Conservation (phyloP, 2,113 vertebrate species). For the Apistogramma diplotaenia region DNA sequence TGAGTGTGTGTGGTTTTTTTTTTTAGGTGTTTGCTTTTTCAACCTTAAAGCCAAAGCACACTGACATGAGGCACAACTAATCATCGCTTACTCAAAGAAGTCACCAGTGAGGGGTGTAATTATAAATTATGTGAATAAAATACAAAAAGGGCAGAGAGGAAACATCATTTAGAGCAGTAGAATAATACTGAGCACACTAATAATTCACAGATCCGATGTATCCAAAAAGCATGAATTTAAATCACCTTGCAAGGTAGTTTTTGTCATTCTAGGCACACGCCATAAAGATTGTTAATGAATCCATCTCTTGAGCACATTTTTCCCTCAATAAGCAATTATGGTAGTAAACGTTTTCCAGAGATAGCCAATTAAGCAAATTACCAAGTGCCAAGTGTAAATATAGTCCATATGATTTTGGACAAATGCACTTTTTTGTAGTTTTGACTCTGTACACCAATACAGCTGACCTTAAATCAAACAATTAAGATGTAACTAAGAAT, state of each 20-base stretch:
- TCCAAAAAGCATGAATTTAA: not conserved
- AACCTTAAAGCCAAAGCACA: not conserved
- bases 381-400: too few species aligned
- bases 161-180: not conserved
- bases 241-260: not conserved
- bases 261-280: not conserved
- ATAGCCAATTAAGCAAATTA: not conserved
- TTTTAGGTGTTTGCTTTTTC: slow-evolving; percentile 6
- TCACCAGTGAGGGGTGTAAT: slow-evolving; percentile 5
- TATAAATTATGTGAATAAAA: slow-evolving; percentile 8
- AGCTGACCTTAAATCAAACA: not conserved
- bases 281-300: not conserved
- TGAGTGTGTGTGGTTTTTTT: slow-evolving; percentile 20
- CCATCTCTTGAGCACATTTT: not conserved
- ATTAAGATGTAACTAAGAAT: not conserved
- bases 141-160: not conserved
- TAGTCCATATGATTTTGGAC: too few species aligned
- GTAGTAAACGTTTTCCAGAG: not conserved
- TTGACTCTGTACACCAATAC: too few species aligned
- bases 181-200: not conserved
- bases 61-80: slow-evolving; percentile 19
- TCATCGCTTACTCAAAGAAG: slow-evolving; percentile 6
- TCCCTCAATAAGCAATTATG: not conserved
- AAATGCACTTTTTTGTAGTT: too few species aligned
- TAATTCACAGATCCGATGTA: not conserved